A percentile compares a stretch with the other conserved stretches of the same genome.
Evolutionary conservation across 2,797 vertebrate genomes (phyloP).

Genomic region (Microctenopoma lineatum): DNA sequence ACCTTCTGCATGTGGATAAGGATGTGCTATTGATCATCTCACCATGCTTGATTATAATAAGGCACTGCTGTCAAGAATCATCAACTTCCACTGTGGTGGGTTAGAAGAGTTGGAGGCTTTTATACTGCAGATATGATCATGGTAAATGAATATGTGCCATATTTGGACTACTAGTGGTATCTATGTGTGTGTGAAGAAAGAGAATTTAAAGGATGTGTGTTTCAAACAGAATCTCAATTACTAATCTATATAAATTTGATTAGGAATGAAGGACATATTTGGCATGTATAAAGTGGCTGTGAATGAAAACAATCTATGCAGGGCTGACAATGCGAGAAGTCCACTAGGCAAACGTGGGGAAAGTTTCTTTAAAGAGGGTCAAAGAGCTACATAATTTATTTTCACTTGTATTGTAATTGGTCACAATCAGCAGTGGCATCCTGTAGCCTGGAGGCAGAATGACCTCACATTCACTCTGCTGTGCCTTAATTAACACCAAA

Average conservation of each 20-base stretch:
- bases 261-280: background rate
- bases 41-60: constrained; percentile 9
- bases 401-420: constrained; percentile 42
- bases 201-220: background rate
- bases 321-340: constrained; percentile 5
- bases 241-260: background rate
- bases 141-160: background rate
- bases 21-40: background rate
- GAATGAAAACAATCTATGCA: background rate
- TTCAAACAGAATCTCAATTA: background rate
- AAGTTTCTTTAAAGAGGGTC: constrained; percentile 19
- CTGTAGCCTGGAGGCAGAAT: constrained; percentile 35
- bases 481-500: constrained; percentile 36
- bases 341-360: constrained; percentile 2
- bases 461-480: constrained; percentile 24
- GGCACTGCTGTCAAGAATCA: background rate
- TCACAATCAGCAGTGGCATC: constrained; percentile 41
- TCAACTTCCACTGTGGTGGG: background rate
- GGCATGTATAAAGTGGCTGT: background rate
- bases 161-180: background rate
- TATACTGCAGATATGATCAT: background rate
- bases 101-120: background rate
- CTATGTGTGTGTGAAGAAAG: background rate
- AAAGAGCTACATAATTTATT: constrained; percentile 35
- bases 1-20: background rate